A percentile compares a stretch with the other conserved stretches of the same genome.
Conservation (phyloP, 2,888 invertebrate species). For the Tenthredo notha region DNA sequence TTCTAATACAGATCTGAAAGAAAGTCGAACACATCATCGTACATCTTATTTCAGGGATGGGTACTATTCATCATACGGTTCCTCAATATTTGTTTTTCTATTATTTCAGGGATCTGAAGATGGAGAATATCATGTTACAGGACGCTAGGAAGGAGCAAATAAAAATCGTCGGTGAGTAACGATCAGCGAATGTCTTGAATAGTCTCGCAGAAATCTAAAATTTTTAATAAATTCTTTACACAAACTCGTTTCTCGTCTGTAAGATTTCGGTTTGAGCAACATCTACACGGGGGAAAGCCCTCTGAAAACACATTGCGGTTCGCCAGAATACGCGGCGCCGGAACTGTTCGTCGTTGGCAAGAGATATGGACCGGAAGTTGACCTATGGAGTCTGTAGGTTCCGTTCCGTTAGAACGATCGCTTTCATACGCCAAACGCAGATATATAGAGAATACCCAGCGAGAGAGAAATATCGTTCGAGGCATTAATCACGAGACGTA, state of each 20-base stretch:
- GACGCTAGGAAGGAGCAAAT: conserved; percentile 84
- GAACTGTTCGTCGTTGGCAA: conserved; percentile 86
- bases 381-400: conserved; percentile 88
- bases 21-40: background rate
- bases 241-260: background rate
- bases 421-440: background rate
- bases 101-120: conserved; percentile 85
- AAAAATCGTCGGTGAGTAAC: conserved; percentile 84
- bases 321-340: conserved; percentile 90
- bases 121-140: conserved; percentile 88
- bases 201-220: background rate
- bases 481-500: background rate
- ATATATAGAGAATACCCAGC: background rate
- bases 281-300: conserved; percentile 81
- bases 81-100: background rate
- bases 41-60: background rate
- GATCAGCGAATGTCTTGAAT: background rate
- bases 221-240: background rate
- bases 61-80: background rate
- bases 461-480: background rate
- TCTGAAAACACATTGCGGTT: conserved; percentile 89
- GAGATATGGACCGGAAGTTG: conserved; percentile 88
- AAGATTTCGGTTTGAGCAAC: conserved; percentile 89
- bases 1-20: background rate
- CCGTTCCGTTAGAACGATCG: conserved; percentile 16